Evolutionary conservation across 2,888 invertebrate species (phyloP), one percentile per base, ranked within the genome.

Genomic region (Diloba caeruleocephala): DNA sequence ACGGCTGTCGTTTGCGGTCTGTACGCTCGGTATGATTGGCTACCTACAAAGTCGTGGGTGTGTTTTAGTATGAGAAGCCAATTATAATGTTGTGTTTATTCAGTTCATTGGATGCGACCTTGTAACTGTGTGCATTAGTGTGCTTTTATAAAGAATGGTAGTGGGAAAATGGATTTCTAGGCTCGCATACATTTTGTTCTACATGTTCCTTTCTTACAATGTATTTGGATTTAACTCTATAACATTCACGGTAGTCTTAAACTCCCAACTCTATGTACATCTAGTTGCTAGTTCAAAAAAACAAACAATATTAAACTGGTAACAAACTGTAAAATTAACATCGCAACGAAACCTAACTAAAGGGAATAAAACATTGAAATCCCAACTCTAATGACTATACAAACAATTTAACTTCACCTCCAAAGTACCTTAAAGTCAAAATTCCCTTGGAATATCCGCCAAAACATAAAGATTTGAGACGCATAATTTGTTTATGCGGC

Each of bases 361-460:
- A 64, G 36, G 51, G 60, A 78, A 80, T 81, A 85, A 87, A 87
- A 84, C 84, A 85, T 76, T 81, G 79, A 81, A 86, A 82, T 77
- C 68, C 77, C 63, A 50, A 74, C 81, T 79, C 81, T 87, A 89
- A 88, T 81, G 74, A 81, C 83, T 74, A 34, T 17, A 53, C 81
- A 89, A 89, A 89, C 78, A 88, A 78, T 79, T 83, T 78, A 78
- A 74, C 76, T 71, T 70, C 67, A 80, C 79, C 74, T 77, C 62
- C 66, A 65, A 66, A 50, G 36, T 29, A 19, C 14, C 3, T 7
- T 68, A 83, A 74, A 51, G 71, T 4, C 49, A 37, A 81, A 39
- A 63, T 46, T 73, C 67, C 61, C 31, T 21, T 58, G 37, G 57
- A 38, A 51, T 8, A 14, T 25, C 17, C 2, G 2, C 17, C 12